These are phyloP conservation scores for Muscicapa comitata DNA, from an alignment of 2,797 vertebrate species.

Conservation along the genomic window DNA sequence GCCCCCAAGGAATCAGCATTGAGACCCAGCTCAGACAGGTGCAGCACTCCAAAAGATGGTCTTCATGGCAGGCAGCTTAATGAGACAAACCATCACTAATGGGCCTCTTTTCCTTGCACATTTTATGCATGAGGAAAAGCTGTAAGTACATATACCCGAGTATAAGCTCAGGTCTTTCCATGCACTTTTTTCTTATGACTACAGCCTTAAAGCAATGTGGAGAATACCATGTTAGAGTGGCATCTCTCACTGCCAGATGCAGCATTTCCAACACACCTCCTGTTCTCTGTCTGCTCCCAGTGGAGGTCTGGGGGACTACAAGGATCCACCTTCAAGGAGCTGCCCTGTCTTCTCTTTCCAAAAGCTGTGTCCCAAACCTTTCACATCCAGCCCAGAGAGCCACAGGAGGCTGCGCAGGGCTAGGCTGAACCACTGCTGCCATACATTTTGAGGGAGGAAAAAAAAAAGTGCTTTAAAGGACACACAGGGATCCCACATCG, in stretches of 20 bases:
- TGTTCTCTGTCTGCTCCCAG: not conserved
- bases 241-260: not conserved
- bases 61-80: not conserved
- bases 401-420: not conserved
- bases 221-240: rapidly evolving
- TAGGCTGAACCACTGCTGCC: not conserved
- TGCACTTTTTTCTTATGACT: not conserved
- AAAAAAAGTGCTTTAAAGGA: not conserved
- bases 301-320: not conserved
- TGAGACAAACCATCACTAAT: not conserved
- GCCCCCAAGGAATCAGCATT: rapidly evolving
- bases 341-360: not conserved
- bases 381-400: not conserved
- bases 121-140: not conserved
- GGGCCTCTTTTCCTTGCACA: not conserved
- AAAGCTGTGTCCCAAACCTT: not conserved
- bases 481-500: rapidly evolving
- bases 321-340: not conserved
- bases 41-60: not conserved
- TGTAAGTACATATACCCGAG: rapidly evolving
- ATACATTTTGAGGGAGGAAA: rapidly evolving
- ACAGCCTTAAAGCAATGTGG: not conserved
- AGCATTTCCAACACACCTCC: not conserved
- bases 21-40: rapidly evolving
- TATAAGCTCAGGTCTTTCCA: not conserved